Evolutionary conservation across 1,140 invertebrate genomes (phyloP), one percentile per base, ranked within the genome.

Genomic region (Uloborus diversus): DNA sequence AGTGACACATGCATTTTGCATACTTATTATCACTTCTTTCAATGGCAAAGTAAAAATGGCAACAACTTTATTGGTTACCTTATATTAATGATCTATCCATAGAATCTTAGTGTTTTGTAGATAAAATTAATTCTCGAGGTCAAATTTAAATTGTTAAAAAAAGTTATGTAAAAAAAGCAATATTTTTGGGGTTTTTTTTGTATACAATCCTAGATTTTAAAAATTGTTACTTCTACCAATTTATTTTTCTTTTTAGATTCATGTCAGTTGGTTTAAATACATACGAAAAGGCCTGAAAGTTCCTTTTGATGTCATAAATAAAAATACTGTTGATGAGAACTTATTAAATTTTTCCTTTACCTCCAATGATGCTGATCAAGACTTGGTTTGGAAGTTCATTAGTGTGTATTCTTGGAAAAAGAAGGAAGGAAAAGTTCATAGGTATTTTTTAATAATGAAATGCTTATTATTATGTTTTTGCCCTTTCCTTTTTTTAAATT

Each of bases 311-410:
- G 17, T 49, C 25, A 42, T 51, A 33, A 37, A 47, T 2, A 59
- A 64, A 30, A 28, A 49, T n/a, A 5, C 27, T 11, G 59, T 51
- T 17, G 56, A 73, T 62, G 70, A 64, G 32, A 32, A 64, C 27
- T 47, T 75, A 17, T 7, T 75, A 17, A 42, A 35, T 32, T 51
- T 23, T 51, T 64, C 64, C 30, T 64, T 25, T 27, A 51, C 59
- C 14, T 64, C 35, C 5, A 57, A 57, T 56, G 71, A 75, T 42
- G 35, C 53, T 28, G 13, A 47, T 42, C 5, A n/a, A 9, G 23
- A 73, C 49, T 14, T 23, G 32, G n/a, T 30, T 32, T 75, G 59
- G 71, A 49, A 64, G 53, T 64, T 75, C n/a, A 30, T 75, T 14
- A 33, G 28, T 13, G 28, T 75, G n/a, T 33, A 53, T 35, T 49